phyloP scores from a whole-genome alignment of 2,888 invertebrate species.

The Spodoptera littoralis region DNA sequence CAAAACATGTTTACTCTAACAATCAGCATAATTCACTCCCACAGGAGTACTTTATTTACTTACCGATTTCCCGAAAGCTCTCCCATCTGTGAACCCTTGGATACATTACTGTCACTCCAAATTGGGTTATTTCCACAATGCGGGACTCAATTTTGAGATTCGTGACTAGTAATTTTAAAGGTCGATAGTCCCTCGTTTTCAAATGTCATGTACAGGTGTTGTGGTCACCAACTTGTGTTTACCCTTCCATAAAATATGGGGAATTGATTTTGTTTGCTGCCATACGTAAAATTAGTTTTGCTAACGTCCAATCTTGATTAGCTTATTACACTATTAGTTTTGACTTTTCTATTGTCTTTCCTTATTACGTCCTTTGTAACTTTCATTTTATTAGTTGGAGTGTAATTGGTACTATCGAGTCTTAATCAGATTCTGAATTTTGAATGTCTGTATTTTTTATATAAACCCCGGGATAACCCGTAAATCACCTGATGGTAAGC shows the following conservation, averaged over 20 bases:
- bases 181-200: conserved; percentile 60
- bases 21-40: conserved; percentile 39
- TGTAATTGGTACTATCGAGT: too few relatives aligned
- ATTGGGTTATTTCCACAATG: conserved; percentile 70
- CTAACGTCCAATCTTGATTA: not conserved
- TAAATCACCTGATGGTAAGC: too few relatives aligned
- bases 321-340: not conserved
- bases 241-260: conserved; percentile 43
- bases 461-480: too few relatives aligned
- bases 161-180: conserved; percentile 72
- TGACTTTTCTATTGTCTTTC: not conserved
- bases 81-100: conserved; percentile 35
- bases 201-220: conserved; percentile 75
- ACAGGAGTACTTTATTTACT: conserved; percentile 36
- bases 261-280: conserved; percentile 47
- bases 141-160: conserved; percentile 71
- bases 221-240: conserved; percentile 59
- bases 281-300: conserved; percentile 25
- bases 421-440: too few relatives aligned
- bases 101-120: conserved; percentile 61
- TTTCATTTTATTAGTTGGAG: not conserved
- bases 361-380: not conserved
- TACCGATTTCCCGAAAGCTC: conserved; percentile 26
- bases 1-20: not conserved
- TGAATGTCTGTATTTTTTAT: too few relatives aligned